Evolutionary conservation across 2,888 invertebrate species (phyloP).

Genomic region (Charanyca ferruginea): DNA sequence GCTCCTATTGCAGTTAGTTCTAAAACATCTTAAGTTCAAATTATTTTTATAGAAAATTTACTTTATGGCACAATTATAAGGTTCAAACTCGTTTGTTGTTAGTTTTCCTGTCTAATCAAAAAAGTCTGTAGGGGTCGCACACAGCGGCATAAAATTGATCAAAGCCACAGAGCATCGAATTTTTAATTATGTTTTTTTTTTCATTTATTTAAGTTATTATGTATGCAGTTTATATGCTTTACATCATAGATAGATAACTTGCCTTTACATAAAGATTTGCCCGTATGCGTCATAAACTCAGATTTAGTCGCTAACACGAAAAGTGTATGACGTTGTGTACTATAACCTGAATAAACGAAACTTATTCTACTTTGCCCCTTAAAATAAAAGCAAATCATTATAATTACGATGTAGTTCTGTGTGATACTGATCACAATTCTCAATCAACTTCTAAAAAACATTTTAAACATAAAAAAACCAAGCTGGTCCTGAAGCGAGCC

Average conservation of each 20-base stretch:
- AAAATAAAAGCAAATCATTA: too few relatives aligned
- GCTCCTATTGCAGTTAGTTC: constrained; percentile 9
- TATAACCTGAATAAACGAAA: too few relatives aligned
- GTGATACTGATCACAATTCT: too few relatives aligned
- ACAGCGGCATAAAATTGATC: constrained; percentile 56
- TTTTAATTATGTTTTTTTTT: constrained; percentile 37
- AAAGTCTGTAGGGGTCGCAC: constrained; percentile 56
- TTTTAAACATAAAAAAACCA: too few relatives aligned
- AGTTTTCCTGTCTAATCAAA: constrained; percentile 32
- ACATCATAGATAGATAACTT: neutral
- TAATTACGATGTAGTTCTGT: too few relatives aligned
- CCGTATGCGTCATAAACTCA: too few relatives aligned
- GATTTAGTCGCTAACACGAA: too few relatives aligned
- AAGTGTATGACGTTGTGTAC: too few relatives aligned
- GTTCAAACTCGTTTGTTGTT: constrained; percentile 7
- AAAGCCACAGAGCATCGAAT: constrained; percentile 5
- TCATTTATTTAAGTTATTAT: too few relatives aligned
- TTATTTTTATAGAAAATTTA: neutral
- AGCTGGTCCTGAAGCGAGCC: too few relatives aligned
- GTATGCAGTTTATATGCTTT: constrained; percentile 12
- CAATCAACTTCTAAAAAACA: too few relatives aligned
- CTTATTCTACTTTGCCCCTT: too few relatives aligned
- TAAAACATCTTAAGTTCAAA: constrained; percentile 17
- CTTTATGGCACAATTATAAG: fast-evolving
- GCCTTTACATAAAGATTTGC: neutral